Evolutionary conservation across 2,113 vertebrate species (phyloP), one percentile per base, ranked within the genome.

Genomic region (Galeopterus variegatus): DNA sequence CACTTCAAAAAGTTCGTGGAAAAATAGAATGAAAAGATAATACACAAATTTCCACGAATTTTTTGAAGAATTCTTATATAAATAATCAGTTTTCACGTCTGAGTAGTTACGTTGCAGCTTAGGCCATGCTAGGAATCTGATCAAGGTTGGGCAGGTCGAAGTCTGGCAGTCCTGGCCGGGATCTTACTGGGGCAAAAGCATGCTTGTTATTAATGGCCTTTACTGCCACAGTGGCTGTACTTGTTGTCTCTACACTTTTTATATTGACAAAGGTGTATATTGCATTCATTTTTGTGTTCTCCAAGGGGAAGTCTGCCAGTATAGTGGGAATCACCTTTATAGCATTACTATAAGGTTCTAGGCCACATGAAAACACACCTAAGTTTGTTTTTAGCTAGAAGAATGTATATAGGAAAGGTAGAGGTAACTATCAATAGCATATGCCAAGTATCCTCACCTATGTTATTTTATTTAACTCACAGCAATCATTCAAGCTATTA

Each of bases 61-160:
- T 41, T 41, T 41, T 41, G 41, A 41, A 41, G 41, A 3, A 41
- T 4, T 41, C 41, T 41, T 41, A 4, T 41, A 41, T 41, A 41
- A 41, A 41, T n/a, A 41, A 41, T 12, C 15, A 26, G 19, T 18
- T 69, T 36, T 33, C 54, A 50, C 60, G 64, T 8, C 14, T 48
- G 17, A 9, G 50, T 75, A 58, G 28, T 84, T 60, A 28, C 60
- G 58, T 19, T 33, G 64, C 24, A 50, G 6, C 60, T n/a, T 65
- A 3, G 1, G 7, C 52, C 26, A 9, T 36, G 41, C 15, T 8
- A 0, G 0, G 31, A 41, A 41, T 70, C 28, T 83, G 10, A 23
- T 50, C 48, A 64, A n/a, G 33, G 33, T 12, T 65, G 9, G 0
- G 18, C 60, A 54, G 73, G 33, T 2, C 36, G 7, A 10, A 64